Conservation (phyloP, 1,140 invertebrate genomes). For the Neodiprion fabricii region DNA sequence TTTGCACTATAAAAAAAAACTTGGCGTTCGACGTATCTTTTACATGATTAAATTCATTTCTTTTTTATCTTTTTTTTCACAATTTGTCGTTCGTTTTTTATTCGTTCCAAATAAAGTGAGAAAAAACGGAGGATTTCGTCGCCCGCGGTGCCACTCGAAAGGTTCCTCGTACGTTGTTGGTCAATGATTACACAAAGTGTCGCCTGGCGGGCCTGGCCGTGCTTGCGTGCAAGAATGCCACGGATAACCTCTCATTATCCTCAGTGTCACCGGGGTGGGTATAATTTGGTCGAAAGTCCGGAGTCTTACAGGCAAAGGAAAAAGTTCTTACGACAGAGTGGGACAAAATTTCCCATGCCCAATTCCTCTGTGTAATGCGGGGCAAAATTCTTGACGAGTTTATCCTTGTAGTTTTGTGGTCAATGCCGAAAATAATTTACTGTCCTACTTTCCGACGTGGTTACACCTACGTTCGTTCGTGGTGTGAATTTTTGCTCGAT, state of each 20-base stretch:
- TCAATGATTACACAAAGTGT: conserved; percentile 3
- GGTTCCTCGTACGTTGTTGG: not conserved
- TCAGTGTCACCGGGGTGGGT: not conserved
- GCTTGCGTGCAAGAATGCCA: conserved; percentile 6
- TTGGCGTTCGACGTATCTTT: too few relatives aligned
- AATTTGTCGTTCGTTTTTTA: not conserved
- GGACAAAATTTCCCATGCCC: not conserved
- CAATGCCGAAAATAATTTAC: too few relatives aligned
- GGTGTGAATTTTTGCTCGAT: too few relatives aligned
- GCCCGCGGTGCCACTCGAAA: not conserved
- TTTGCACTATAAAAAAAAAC: too few relatives aligned
- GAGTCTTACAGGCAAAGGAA: not conserved
- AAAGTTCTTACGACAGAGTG: not conserved
- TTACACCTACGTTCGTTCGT: too few relatives aligned
- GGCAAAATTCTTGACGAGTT: not conserved
- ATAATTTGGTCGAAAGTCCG: not conserved
- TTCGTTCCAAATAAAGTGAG: not conserved
- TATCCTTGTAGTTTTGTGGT: not conserved
- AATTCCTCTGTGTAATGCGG: too few relatives aligned
- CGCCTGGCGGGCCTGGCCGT: not conserved
- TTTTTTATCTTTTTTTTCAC: too few relatives aligned
- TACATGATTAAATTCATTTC: too few relatives aligned
- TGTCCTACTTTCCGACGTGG: too few relatives aligned
- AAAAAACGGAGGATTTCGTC: not conserved
- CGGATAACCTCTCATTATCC: conserved; percentile 1